phyloP scores from a whole-genome alignment of 2,888 invertebrate genomes.

The Ceramica pisi region DNA sequence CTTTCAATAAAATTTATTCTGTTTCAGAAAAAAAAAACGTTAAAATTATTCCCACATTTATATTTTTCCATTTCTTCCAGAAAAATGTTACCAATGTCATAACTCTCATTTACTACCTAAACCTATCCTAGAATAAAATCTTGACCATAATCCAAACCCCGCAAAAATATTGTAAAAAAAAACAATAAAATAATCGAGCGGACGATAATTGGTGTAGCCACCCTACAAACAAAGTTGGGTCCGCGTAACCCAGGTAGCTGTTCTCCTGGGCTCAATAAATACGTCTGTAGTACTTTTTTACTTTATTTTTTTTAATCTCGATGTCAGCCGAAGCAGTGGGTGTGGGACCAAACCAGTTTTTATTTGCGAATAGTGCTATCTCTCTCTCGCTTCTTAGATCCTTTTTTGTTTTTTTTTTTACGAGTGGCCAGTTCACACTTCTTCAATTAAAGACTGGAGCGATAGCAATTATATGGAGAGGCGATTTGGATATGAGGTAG shows the following conservation, averaged over 20 bases:
- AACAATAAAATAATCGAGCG: slow-evolving; percentile 36
- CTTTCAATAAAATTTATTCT: background rate
- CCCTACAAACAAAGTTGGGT: slow-evolving; percentile 59
- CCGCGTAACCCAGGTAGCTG: slow-evolving; percentile 81
- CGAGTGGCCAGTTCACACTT: slow-evolving; percentile 65
- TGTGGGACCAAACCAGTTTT: slow-evolving; percentile 75
- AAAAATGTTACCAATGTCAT: too few relatives aligned
- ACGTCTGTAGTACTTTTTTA: slow-evolving; percentile 58
- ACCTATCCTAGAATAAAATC: too few relatives aligned
- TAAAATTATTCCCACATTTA: too few relatives aligned
- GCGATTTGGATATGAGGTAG: slow-evolving; percentile 21
- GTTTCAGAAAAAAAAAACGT: background rate
- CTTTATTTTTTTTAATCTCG: slow-evolving; percentile 52
- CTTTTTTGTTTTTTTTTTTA: slow-evolving; percentile 52
- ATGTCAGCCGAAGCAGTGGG: slow-evolving; percentile 61
- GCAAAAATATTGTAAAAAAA: slow-evolving; percentile 28
- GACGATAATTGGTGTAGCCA: slow-evolving; percentile 57
- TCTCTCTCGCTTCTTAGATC: slow-evolving; percentile 65
- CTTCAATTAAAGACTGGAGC: slow-evolving; percentile 51
- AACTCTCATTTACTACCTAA: too few relatives aligned
- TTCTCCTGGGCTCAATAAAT: slow-evolving; percentile 65
- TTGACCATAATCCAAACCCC: background rate
- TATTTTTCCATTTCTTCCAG: background rate
- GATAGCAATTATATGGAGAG: slow-evolving; percentile 39
- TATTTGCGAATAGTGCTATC: slow-evolving; percentile 68